Percentiles rank a stretch among this genome's conserved stretches.
Conservation (phyloP, 2,888 invertebrate species). For the Ophraella communa region DNA sequence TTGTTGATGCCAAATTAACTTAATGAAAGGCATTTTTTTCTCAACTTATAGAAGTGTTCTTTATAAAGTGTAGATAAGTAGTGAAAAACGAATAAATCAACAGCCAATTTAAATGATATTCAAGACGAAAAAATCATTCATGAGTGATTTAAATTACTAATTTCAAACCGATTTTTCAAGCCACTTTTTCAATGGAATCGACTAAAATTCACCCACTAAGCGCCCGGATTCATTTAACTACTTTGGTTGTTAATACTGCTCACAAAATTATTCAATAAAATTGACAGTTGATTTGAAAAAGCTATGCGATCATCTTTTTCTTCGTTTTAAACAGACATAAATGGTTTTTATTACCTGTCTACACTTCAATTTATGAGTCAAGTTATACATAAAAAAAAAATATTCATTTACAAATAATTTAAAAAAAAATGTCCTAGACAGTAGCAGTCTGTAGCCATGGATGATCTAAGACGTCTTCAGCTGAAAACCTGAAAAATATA, state of each 20-base stretch:
- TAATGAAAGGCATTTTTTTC: neutral
- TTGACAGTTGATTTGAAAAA: neutral
- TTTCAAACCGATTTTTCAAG: too few relatives aligned
- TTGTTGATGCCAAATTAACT: neutral
- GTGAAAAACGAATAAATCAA: neutral
- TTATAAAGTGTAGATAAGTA: neutral
- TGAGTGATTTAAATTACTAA: too few relatives aligned
- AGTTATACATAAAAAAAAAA: neutral
- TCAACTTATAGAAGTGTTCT: too few relatives aligned
- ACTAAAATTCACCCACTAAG: too few relatives aligned
- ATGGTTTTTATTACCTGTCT: neutral
- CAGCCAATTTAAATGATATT: neutral
- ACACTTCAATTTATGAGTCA: conserved; percentile 1
- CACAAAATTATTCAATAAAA: neutral
- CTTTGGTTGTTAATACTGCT: neutral
- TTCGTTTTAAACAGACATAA: neutral
- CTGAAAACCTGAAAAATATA: conserved; percentile 70
- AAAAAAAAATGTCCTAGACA: conserved; percentile 16
- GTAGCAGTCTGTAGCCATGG: conserved; percentile 68
- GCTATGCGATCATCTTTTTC: neutral
- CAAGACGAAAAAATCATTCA: too few relatives aligned
- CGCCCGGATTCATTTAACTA: too few relatives aligned
- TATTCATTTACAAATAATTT: neutral
- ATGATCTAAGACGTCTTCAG: conserved; percentile 92
- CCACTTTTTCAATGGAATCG: too few relatives aligned